These are phyloP conservation scores for Drosophila grimshawi DNA, from an alignment of 1,140 invertebrate genomes.

Conservation along the genomic window DNA sequence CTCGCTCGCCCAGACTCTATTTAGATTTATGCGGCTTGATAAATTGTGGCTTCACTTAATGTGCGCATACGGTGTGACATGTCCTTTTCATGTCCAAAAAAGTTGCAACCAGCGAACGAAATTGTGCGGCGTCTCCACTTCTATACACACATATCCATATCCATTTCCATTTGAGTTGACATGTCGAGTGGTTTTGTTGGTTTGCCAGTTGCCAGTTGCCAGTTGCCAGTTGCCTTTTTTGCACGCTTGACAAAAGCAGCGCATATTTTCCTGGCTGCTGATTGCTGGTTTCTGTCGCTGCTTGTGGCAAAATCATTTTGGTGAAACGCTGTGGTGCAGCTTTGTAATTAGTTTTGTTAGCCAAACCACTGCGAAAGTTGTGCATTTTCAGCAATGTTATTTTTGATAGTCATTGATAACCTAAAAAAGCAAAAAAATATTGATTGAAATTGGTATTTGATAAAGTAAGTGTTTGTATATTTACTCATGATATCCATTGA, in stretches of 20 bases:
- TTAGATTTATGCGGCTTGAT: slow-evolving; percentile 82
- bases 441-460: not conserved
- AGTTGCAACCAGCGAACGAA: slow-evolving; percentile 35
- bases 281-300: slow-evolving; percentile 27
- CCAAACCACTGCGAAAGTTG: not conserved
- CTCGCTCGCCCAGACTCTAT: slow-evolving; percentile 67
- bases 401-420: slow-evolving; percentile 1
- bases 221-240: slow-evolving; percentile 48
- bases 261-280: slow-evolving; percentile 24
- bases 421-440: not conserved
- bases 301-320: slow-evolving; percentile 49
- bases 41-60: slow-evolving; percentile 83
- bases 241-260: slow-evolving; percentile 77
- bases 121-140: not conserved
- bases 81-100: slow-evolving; percentile 81
- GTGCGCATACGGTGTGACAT: slow-evolving; percentile 82
- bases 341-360: slow-evolving; percentile 77
- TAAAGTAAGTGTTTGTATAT: too few relatives aligned
- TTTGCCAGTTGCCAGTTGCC: slow-evolving; percentile 44
- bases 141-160: not conserved
- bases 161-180: slow-evolving; percentile 75
- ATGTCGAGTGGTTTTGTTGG: slow-evolving; percentile 79
- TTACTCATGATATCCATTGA: too few relatives aligned
- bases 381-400: not conserved
- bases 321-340: slow-evolving; percentile 62